A percentile compares a stretch with the other conserved stretches of the same genome.
Evolutionary conservation across 2,797 vertebrate species (phyloP).

Genomic region (Uromys caudimaculatus): DNA sequence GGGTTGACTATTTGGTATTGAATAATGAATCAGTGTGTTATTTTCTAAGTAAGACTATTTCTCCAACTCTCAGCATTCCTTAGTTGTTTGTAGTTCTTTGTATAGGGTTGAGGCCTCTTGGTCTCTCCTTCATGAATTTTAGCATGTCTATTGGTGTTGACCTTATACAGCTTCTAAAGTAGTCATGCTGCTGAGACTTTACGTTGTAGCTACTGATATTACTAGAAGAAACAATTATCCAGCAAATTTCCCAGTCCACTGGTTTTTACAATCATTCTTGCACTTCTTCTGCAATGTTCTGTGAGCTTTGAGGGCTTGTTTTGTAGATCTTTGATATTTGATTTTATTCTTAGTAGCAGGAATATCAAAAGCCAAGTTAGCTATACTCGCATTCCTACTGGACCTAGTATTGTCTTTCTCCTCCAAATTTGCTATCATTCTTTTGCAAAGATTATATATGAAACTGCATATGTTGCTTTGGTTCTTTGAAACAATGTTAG

Average conservation of each 20-base stretch:
- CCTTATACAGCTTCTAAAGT: neutral
- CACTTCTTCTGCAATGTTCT: no score
- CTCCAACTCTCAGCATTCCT: no score
- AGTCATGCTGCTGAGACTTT: neutral
- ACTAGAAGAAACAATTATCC: no score
- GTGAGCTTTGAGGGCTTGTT: neutral
- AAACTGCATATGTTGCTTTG: neutral
- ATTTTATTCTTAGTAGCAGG: neutral
- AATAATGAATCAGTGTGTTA: neutral
- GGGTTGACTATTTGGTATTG: neutral
- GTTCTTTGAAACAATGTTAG: constrained; percentile 27
- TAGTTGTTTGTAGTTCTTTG: neutral
- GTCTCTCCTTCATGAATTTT: neutral
- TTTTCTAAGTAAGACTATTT: neutral
- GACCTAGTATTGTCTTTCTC: neutral
- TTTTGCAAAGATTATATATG: constrained; percentile 1
- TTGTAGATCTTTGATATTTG: neutral
- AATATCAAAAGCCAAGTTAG: constrained; percentile 22
- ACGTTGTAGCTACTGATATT: no score
- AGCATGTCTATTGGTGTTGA: neutral
- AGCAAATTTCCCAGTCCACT: no score
- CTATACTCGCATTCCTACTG: neutral
- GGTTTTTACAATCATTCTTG: neutral
- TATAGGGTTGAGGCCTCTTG: neutral
- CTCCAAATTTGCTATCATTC: neutral